These are phyloP conservation scores for Parasteatoda lunata DNA, from an alignment of 2,888 invertebrate species.

Conservation along the genomic window DNA sequence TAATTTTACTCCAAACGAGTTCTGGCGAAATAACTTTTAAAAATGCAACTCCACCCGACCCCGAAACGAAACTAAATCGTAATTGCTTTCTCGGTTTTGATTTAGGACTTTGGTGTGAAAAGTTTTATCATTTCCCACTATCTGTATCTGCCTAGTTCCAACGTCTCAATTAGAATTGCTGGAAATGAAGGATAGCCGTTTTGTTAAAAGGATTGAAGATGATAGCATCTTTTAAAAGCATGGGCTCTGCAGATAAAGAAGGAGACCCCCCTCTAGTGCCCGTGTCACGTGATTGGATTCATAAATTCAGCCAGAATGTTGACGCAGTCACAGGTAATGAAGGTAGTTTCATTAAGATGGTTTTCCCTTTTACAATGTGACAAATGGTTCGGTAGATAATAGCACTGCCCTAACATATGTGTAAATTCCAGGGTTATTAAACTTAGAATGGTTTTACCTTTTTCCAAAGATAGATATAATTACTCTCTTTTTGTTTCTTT, in stretches of 20 bases:
- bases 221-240: constrained; percentile 66
- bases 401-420: not conserved
- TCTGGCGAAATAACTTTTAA: too few species aligned
- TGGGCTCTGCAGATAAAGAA: constrained; percentile 47
- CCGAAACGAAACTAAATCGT: constrained; percentile 36
- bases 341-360: constrained; percentile 1
- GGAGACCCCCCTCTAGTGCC: not conserved
- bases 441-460: too few species aligned
- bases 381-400: constrained; percentile 1
- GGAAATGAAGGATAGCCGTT: constrained; percentile 63
- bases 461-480: too few species aligned
- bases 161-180: constrained; percentile 66
- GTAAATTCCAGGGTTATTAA: too few species aligned
- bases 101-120: constrained; percentile 60
- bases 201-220: constrained; percentile 66
- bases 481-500: too few species aligned
- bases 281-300: not conserved
- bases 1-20: too few species aligned
- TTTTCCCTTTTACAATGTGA: not conserved
- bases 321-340: not conserved
- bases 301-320: not conserved
- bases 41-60: constrained; percentile 1
- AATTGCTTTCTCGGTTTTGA: constrained; percentile 59
- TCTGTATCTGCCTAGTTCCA: constrained; percentile 18
- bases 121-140: constrained; percentile 58